Evolutionary conservation across 2,797 vertebrate species (phyloP).

Genomic region (Sparidentex hasta): DNA sequence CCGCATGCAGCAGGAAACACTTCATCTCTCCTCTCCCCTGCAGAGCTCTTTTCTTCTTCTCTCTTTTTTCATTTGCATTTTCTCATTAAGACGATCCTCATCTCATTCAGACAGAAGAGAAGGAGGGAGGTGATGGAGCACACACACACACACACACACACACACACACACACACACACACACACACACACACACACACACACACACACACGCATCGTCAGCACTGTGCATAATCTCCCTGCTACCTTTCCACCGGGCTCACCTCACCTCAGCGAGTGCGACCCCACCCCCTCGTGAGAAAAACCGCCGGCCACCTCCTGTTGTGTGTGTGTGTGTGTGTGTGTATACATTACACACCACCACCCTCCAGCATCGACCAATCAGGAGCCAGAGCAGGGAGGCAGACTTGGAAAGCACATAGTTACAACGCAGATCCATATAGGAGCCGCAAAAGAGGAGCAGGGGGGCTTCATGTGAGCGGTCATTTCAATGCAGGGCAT

Average conservation of each 20-base stretch:
- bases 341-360: conserved; percentile 79
- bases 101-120: conserved; percentile 54
- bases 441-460: conserved; percentile 7
- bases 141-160: too few relatives aligned
- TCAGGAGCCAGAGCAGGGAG: conserved; percentile 74
- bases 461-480: conserved; percentile 23
- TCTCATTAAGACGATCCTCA: conserved; percentile 64
- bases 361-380: conserved; percentile 72
- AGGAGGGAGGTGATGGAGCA: conserved; percentile 10
- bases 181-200: too few relatives aligned
- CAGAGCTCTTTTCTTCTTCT: conserved; percentile 42
- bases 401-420: conserved; percentile 85
- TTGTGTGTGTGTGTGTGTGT: conserved; percentile 42
- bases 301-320: conserved; percentile 58
- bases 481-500: conserved; percentile 78
- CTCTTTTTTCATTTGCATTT: conserved; percentile 56
- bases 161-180: too few relatives aligned
- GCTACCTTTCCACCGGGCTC: conserved; percentile 62
- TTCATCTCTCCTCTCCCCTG: conserved; percentile 44
- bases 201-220: conserved; percentile 55
- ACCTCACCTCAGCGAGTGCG: conserved; percentile 67
- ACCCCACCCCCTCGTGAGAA: conserved; percentile 60
- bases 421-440: conserved; percentile 81
- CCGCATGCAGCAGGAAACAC: conserved; percentile 51
- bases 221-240: conserved; percentile 57